A percentile compares a stretch with the other conserved stretches of the same genome.
Evolutionary conservation across 37 sponge, comb jelly and placozoan genomes (phyloP).

Genomic region (Ianthella basta): DNA sequence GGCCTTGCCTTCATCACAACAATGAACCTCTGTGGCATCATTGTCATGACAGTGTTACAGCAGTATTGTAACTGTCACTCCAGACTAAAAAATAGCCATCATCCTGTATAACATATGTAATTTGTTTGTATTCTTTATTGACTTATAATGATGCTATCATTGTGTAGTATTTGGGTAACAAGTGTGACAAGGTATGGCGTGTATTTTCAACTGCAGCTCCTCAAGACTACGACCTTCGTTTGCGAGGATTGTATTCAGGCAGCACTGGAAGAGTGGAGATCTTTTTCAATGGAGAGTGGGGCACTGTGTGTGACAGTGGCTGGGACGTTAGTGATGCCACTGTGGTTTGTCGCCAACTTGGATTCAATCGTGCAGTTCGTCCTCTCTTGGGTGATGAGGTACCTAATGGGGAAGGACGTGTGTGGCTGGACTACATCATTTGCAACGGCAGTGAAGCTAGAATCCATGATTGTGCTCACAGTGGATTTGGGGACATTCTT

Average conservation of each 20-base stretch:
- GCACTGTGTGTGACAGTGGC: conserved; percentile 18
- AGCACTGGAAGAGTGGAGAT: conserved; percentile 10
- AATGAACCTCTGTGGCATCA: no score
- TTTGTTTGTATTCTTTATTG: no score
- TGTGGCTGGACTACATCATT: conserved; percentile 61
- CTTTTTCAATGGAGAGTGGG: conserved; percentile 23
- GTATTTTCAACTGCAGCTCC: neutral
- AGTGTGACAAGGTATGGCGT: no score
- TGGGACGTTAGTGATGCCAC: neutral
- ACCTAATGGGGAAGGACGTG: conserved; percentile 20
- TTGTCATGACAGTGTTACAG: no score
- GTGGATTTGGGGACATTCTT: conserved; percentile 28
- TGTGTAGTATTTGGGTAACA: no score
- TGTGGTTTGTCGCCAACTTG: conserved; percentile 18
- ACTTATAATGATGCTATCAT: no score
- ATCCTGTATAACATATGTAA: no score
- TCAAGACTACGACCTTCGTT: conserved; percentile 3
- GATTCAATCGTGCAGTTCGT: neutral
- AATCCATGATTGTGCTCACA: conserved; percentile 56
- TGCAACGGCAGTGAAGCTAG: conserved; percentile 62
- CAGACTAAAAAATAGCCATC: no score
- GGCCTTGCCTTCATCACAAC: no score
- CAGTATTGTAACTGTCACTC: no score
- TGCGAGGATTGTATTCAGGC: neutral
- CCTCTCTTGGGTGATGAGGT: neutral